Evolutionary conservation across 2,797 vertebrate genomes (phyloP).

Genomic region (Lepilemur ruficaudatus): DNA sequence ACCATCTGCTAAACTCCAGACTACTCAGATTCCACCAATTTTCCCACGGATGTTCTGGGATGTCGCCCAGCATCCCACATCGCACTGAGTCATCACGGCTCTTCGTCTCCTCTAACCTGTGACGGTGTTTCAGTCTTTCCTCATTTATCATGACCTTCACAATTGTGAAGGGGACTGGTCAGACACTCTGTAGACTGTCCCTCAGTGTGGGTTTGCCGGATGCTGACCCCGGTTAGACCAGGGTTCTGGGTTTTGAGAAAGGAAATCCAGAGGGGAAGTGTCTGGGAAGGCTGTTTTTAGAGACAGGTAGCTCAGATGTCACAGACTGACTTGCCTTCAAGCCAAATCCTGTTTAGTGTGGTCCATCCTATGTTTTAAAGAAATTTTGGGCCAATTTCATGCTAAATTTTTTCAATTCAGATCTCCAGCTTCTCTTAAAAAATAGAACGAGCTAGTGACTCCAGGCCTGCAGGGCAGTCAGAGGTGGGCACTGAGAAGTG

Average conservation of each 20-base stretch:
- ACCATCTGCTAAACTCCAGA: background rate
- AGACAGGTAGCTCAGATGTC: background rate
- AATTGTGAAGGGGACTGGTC: background rate
- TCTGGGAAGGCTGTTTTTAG: background rate
- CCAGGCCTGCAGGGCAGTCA: accelerated
- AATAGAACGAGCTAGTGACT: background rate
- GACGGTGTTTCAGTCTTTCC: background rate
- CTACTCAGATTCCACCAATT: background rate
- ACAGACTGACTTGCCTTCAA: background rate
- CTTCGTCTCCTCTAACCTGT: background rate
- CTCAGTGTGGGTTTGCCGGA: background rate
- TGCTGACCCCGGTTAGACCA: background rate
- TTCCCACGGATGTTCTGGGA: background rate
- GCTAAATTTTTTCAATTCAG: background rate
- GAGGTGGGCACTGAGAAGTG: background rate
- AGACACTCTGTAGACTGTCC: background rate
- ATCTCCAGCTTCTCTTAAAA: background rate
- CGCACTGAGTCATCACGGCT: background rate
- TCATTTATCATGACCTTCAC: background rate
- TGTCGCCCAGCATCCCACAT: background rate
- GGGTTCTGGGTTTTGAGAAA: background rate
- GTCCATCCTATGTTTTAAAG: background rate
- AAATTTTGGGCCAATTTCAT: background rate
- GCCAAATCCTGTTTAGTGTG: background rate
- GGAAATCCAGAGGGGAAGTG: background rate